Conservation (phyloP, 2,797 vertebrate species). For the Strix occidentalis region DNA sequence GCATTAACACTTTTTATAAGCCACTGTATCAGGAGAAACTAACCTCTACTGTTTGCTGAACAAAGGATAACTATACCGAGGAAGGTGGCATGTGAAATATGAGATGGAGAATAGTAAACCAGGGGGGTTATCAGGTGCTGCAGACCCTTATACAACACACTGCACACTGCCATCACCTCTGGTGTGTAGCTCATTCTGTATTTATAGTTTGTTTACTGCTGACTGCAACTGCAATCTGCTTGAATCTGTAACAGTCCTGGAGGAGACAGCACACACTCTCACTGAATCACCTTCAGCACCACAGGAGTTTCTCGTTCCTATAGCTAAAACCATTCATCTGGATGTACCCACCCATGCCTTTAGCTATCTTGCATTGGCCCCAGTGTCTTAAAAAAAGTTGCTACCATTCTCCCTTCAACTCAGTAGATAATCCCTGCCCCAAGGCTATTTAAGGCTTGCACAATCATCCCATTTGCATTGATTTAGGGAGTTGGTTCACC, state of each 20-base stretch:
- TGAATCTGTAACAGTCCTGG: rapidly evolving
- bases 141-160: neutral
- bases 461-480: neutral
- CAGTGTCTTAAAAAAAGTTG: neutral
- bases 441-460: neutral
- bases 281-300: neutral
- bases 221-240: neutral
- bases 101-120: neutral
- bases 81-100: neutral
- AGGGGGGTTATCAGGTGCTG: neutral
- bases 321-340: rapidly evolving
- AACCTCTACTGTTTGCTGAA: neutral
- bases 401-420: neutral
- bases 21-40: neutral
- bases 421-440: neutral
- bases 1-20: neutral
- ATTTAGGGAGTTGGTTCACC: neutral
- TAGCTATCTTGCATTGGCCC: neutral
- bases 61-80: neutral
- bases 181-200: rapidly evolving
- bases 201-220: neutral
- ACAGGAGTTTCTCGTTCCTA: neutral
- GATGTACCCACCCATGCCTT: neutral
- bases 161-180: neutral
- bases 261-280: neutral